Percentiles rank a stretch among this genome's conserved stretches.
phyloP scores from a whole-genome alignment of 2,888 invertebrate species.

The Apamea crenata region DNA sequence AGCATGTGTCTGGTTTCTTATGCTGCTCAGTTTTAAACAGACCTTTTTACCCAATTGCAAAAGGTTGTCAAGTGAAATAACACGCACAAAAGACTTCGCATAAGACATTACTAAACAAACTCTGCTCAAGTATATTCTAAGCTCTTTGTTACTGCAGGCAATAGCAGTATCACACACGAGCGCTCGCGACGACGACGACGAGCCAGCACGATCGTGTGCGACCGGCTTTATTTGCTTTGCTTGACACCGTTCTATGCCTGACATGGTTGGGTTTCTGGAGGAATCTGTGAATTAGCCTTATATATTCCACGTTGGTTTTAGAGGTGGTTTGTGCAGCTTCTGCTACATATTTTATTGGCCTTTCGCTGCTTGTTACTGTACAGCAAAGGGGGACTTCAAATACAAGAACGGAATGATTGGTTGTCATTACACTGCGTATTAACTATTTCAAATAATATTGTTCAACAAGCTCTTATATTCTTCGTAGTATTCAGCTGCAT shows the following conservation, averaged over 20 bases:
- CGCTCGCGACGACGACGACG: conserved; percentile 16
- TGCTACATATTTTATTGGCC: background rate
- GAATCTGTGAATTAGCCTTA: background rate
- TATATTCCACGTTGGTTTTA: background rate
- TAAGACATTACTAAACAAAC: background rate
- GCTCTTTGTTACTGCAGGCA: conserved; percentile 71
- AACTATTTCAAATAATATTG: background rate
- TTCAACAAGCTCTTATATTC: background rate
- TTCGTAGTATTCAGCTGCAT: background rate
- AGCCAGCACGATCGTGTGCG: conserved; percentile 32
- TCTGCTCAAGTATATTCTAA: conserved; percentile 28
- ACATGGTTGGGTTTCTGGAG: conserved; percentile 22
- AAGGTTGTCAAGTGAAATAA: background rate
- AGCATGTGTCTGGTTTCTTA: background rate
- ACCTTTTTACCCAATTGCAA: too few species aligned
- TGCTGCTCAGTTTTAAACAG: background rate
- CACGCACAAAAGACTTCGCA: background rate
- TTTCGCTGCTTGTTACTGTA: too few species aligned
- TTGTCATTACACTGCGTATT: background rate
- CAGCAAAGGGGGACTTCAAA: background rate
- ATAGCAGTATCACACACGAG: conserved; percentile 71
- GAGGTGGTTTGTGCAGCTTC: background rate
- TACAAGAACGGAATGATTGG: background rate
- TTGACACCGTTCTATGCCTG: conserved; percentile 30
- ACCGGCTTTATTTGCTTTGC: conserved; percentile 39